Base-by-base conservation (phyloP, 1,140 invertebrate species). In the Musca vetustissima region DNA sequence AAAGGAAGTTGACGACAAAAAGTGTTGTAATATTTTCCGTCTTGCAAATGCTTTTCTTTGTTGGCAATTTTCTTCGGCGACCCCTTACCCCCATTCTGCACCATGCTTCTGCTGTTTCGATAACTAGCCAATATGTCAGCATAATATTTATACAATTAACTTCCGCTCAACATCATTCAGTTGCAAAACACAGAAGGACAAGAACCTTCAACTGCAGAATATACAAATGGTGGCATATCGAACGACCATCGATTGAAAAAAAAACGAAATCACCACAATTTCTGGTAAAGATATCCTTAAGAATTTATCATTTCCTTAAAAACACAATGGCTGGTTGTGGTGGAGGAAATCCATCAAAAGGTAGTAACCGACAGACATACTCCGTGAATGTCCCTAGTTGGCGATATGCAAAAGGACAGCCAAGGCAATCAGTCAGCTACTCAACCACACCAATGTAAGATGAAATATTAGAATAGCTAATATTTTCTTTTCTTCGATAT, bases 61-160 rank as follows among this genome's bases (percentile, higher is more conserved):
- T n/a, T n/a, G n/a, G n/a, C n/a, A n/a, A 52, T 52, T 52, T 52
- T 22, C 49, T n/a, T n/a, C n/a, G n/a, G 4, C 21, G 9, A 21
- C 49, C 52, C 14, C 11, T 22, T 55, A 13, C 52, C 13, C 13
- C 52, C 52, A 55, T 22, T 24, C 19, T 57, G 53, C 22, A 22
- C 6, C 32, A 13, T 8, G n/a, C 22, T 24, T 59, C 55, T 32
- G 25, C 55, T 32, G 2, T 21, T 52, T 21, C 21, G 21, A 21
- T 52, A 52, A 21, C 25, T 28, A 28, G 25, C 25, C 55, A 61
- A 36, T 32, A 61, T 61, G 57, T 61, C 57, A 61, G 36, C 32
- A 61, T 61, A 36, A 61, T 19, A 19, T 61, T 61, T 61, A 61
- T 61, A 43, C 57, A 61, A 61, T 61, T 61, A 61, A 61, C 57